A percentile compares a stretch with the other conserved stretches of the same genome.
Conservation (phyloP, 2,888 invertebrate genomes). For the Cerceris rybyensis region DNA sequence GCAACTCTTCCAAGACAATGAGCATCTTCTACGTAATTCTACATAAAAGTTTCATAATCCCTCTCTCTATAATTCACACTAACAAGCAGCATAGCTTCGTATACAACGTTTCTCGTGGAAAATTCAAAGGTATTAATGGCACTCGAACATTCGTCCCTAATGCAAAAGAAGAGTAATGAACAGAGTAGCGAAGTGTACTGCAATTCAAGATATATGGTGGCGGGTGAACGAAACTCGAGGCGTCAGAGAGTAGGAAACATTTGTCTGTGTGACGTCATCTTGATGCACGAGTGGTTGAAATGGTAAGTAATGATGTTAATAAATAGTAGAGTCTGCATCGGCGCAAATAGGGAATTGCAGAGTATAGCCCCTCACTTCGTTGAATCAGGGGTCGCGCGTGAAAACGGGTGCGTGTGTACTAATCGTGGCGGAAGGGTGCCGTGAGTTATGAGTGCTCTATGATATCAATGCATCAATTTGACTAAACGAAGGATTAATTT, state of each 20-base stretch:
- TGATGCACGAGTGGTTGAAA: constrained; percentile 63
- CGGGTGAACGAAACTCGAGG: constrained; percentile 37
- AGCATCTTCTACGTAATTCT: too few relatives aligned
- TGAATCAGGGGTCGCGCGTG: constrained; percentile 59
- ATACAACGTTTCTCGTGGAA: too few relatives aligned
- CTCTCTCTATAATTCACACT: too few relatives aligned
- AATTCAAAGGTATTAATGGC: too few relatives aligned
- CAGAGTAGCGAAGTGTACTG: not conserved
- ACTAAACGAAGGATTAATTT: constrained; percentile 82
- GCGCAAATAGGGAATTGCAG: constrained; percentile 55
- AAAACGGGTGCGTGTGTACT: constrained; percentile 46
- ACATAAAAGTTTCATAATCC: too few relatives aligned
- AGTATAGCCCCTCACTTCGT: constrained; percentile 43
- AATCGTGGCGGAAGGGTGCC: constrained; percentile 68
- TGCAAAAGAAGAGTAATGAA: too few relatives aligned
- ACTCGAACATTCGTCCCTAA: too few relatives aligned
- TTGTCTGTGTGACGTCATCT: constrained; percentile 63
- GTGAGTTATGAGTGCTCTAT: constrained; percentile 81
- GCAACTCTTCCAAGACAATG: too few relatives aligned
- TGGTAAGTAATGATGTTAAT: constrained; percentile 73
- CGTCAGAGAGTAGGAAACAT: constrained; percentile 33
- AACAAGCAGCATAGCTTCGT: too few relatives aligned
- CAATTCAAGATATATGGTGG: not conserved
- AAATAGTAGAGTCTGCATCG: constrained; percentile 66
- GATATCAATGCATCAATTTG: constrained; percentile 82